A percentile compares a stretch with the other conserved stretches of the same genome.
These are phyloP conservation scores for Calliphora vicina DNA, from an alignment of 1,140 invertebrate genomes.

Conservation along the genomic window DNA sequence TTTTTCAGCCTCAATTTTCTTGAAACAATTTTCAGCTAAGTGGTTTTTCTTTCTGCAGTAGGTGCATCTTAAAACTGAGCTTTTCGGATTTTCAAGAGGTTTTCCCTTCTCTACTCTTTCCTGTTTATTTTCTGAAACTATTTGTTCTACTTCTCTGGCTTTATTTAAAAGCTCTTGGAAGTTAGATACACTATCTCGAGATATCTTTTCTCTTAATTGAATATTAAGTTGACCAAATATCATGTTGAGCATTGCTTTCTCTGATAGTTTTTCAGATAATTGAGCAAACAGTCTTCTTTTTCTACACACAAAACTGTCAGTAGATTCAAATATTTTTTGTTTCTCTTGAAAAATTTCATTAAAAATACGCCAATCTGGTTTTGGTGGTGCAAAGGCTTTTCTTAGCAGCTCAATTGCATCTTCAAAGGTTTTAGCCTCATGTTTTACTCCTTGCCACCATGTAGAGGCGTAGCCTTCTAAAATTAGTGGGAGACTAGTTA, in stretches of 20 bases:
- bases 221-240: too few species aligned
- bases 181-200: neutral
- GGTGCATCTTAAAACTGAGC: neutral
- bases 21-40: constrained; percentile 11
- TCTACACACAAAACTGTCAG: constrained; percentile 20
- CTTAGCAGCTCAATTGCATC: neutral
- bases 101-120: neutral
- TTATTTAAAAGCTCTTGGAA: neutral
- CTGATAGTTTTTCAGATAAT: neutral
- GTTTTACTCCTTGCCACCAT: too few species aligned
- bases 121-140: constrained; percentile 23
- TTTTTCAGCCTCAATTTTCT: constrained; percentile 29
- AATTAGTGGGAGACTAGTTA: constrained; percentile 28
- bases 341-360: neutral
- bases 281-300: constrained; percentile 19
- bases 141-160: constrained; percentile 9
- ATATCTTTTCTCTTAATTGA: neutral
- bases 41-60: constrained; percentile 37
- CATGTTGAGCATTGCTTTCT: neutral
- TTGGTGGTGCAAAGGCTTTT: constrained; percentile 32
- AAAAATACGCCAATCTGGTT: constrained; percentile 25
- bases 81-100: neutral
- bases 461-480: constrained; percentile 36
- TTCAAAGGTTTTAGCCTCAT: constrained; percentile 21
- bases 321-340: neutral